Conservation (phyloP, 2,113 vertebrate species). For the Spea bombifrons region DNA sequence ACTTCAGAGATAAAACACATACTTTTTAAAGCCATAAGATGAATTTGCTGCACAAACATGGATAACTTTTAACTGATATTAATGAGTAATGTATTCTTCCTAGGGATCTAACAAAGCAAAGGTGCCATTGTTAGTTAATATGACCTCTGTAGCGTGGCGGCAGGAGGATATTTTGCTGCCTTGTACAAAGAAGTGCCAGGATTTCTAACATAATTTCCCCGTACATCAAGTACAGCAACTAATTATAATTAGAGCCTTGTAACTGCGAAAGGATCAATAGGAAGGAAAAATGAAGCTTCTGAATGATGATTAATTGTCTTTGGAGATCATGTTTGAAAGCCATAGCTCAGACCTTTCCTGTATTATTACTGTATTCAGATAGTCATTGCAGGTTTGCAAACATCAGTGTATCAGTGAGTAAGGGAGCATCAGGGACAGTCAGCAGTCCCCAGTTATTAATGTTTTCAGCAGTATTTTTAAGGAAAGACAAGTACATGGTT, state of each 20-base stretch:
- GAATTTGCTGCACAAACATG: not conserved
- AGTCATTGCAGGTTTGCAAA: slow-evolving; percentile 21
- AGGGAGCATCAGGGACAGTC: not conserved
- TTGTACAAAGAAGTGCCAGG: slow-evolving; percentile 14
- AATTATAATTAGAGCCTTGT: slow-evolving; percentile 46
- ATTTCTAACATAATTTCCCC: slow-evolving; percentile 20
- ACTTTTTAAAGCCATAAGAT: too few relatives aligned
- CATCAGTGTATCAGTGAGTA: slow-evolving; percentile 32
- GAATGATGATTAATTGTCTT: slow-evolving; percentile 46
- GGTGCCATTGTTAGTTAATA: slow-evolving; percentile 26
- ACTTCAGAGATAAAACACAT: too few relatives aligned
- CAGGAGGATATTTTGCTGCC: slow-evolving; percentile 16
- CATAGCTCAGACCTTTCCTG: slow-evolving; percentile 23
- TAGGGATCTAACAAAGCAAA: slow-evolving; percentile 33
- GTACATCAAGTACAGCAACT: slow-evolving; percentile 29
- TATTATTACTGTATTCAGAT: slow-evolving; percentile 39
- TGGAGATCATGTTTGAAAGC: slow-evolving; percentile 42
- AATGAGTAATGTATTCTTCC: slow-evolving; percentile 31
- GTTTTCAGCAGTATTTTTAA: too few relatives aligned
- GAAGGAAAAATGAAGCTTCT: slow-evolving; percentile 40
- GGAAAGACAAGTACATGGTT: too few relatives aligned
- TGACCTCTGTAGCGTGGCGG: slow-evolving; percentile 23
- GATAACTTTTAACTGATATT: not conserved
- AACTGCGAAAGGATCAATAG: slow-evolving; percentile 41
- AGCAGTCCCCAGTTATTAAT: not conserved